Evolutionary conservation across 2,113 vertebrate genomes (phyloP).

Genomic region (Ochotona curzoniae): DNA sequence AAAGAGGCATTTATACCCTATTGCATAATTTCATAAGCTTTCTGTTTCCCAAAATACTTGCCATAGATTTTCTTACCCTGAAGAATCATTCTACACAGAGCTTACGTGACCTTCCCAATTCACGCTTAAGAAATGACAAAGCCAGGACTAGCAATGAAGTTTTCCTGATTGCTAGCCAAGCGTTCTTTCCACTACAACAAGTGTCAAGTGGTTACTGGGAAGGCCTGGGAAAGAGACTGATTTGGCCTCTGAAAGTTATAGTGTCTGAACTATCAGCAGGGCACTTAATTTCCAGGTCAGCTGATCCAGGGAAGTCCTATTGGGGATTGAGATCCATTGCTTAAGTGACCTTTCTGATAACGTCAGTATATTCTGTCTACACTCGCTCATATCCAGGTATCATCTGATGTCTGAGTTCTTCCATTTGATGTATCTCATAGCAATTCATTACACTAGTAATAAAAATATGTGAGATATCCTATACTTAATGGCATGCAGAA

Average conservation of each 20-base stretch:
- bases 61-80: slow-evolving; percentile 41
- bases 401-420: slow-evolving; percentile 18
- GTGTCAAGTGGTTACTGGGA: slow-evolving; percentile 55
- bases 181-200: slow-evolving; percentile 75
- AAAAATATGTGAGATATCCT: slow-evolving; percentile 15
- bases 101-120: slow-evolving; percentile 51
- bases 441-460: slow-evolving; percentile 41
- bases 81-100: slow-evolving; percentile 31
- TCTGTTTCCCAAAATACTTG: slow-evolving; percentile 29
- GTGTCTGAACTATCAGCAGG: slow-evolving; percentile 42
- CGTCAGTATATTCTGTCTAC: neutral
- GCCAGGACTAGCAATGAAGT: slow-evolving; percentile 49
- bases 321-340: neutral
- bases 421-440: neutral
- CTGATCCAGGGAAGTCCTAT: neutral
- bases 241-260: slow-evolving; percentile 50
- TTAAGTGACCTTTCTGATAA: neutral
- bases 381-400: neutral
- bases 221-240: slow-evolving; percentile 46
- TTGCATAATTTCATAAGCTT: neutral
- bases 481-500: neutral
- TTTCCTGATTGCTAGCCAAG: slow-evolving; percentile 72
- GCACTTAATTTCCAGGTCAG: slow-evolving; percentile 56
- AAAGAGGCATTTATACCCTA: neutral
- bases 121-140: slow-evolving; percentile 49